Evolutionary conservation across 2,797 vertebrate species (phyloP), one percentile per base, ranked within the genome.

Genomic region (Acropternis orthonyx): DNA sequence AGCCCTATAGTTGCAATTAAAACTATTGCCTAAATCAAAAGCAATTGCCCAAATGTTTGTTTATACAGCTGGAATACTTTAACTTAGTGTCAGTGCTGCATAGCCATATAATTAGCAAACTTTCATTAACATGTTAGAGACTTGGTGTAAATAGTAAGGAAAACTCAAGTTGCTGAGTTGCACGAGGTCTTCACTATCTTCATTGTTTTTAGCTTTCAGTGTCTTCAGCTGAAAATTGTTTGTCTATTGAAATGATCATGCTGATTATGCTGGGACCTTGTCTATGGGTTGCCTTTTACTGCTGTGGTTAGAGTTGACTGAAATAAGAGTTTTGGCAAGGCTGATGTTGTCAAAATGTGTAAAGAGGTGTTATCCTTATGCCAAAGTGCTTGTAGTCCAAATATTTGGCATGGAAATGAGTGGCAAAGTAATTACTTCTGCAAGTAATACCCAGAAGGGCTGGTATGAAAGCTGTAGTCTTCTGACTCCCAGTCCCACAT

Each of bases 11-110:
- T 51, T 90, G 85, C 85, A 85, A 96, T 89, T 81, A 78, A 92
- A 94, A 93, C 88, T 86, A 20, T 83, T 94, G 91, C 43, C 72
- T 88, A 92, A 93, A 66, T 88, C 52, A 80, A 93, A 96, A 96
- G 68, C 84, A 78, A 88, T 93, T 68, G 24, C 52, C 61, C 79
- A 67, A 85, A 39, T 78, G 84, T 92, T 88, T 61, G 51, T 96
- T 95, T 95, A 56, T 95, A 88, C 87, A 96, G 88, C 92, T 97
- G 96, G 48, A 67, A 77, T 66, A 61, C 22, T 91, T 95, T 44
- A 79, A 69, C 22, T 85, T 63, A 14, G 17, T 90, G 51, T 87
- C 80, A 75, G 51, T 36, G 61, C 52, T 83, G 34, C 8, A 28
- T n/a, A 59, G 27, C 18, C 32, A 13, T 56, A 32, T 49, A 61